phyloP scores from a whole-genome alignment of 2,797 vertebrate genomes.

The Silurus aristotelis region DNA sequence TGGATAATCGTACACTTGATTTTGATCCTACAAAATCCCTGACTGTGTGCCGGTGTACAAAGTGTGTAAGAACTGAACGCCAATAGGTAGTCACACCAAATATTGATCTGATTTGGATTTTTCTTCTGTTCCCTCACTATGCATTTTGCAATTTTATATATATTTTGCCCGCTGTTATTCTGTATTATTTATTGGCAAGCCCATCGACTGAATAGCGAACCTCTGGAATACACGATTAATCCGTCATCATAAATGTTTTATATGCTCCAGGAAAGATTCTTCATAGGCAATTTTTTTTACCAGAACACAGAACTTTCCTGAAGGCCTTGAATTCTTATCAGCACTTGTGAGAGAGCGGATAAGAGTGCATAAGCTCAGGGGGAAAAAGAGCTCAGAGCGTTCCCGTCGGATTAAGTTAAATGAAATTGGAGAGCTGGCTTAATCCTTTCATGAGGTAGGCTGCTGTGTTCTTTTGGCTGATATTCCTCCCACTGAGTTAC shows the following conservation, averaged over 20 bases:
- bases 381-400: slow-evolving; percentile 6
- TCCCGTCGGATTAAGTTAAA: slow-evolving; percentile 33
- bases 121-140: no score
- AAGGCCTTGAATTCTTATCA: slow-evolving; percentile 26
- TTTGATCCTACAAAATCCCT: no score
- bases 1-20: no score
- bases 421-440: slow-evolving; percentile 36
- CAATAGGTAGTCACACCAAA: no score
- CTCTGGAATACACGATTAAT: neutral
- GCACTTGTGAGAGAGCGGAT: neutral
- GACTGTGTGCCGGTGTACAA: no score
- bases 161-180: neutral
- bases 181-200: neutral
- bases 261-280: neutral
- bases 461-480: slow-evolving; percentile 25
- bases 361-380: slow-evolving; percentile 3
- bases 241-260: neutral
- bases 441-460: slow-evolving; percentile 37
- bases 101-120: no score
- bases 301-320: neutral
- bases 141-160: no score
- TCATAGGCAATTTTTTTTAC: neutral
- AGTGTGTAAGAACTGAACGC: no score
- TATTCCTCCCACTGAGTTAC: slow-evolving; percentile 6
- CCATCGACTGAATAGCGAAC: neutral